Evolutionary conservation across 1,140 invertebrate species (phyloP).

Genomic region (Mya arenaria): DNA sequence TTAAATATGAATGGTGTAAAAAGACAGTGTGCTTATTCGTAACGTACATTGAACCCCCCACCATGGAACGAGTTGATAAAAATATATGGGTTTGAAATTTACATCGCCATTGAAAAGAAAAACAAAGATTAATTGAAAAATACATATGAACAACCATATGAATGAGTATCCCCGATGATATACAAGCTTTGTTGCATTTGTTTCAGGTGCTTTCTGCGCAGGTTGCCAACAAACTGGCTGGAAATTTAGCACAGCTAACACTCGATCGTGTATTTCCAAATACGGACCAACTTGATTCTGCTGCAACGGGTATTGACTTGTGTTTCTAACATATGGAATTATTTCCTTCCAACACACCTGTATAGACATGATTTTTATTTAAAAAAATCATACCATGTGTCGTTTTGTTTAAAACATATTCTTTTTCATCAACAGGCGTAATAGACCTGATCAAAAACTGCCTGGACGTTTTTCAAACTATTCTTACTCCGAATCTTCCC

Average conservation of each 20-base stretch:
- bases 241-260: slow-evolving; percentile 6
- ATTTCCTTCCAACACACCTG: neutral
- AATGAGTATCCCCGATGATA: too few relatives aligned
- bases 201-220: slow-evolving; percentile 11
- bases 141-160: too few relatives aligned
- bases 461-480: slow-evolving; percentile 5
- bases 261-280: slow-evolving; percentile 23
- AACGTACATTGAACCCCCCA: too few relatives aligned
- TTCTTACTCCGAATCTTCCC: slow-evolving; percentile 47
- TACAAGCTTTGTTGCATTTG: too few relatives aligned
- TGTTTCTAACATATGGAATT: too few relatives aligned
- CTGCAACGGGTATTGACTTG: slow-evolving; percentile 27
- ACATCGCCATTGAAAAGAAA: too few relatives aligned
- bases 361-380: neutral
- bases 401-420: neutral
- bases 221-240: neutral
- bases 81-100: too few relatives aligned
- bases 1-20: too few relatives aligned
- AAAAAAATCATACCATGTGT: neutral
- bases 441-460: slow-evolving; percentile 19
- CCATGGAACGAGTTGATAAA: too few relatives aligned
- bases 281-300: slow-evolving; percentile 13
- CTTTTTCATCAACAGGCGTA: slow-evolving; percentile 27
- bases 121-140: too few relatives aligned
- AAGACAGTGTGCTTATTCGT: too few relatives aligned